Evolutionary conservation across 2,888 invertebrate genomes (phyloP), one percentile per base, ranked within the genome.

Genomic region (Volucella zonaria): DNA sequence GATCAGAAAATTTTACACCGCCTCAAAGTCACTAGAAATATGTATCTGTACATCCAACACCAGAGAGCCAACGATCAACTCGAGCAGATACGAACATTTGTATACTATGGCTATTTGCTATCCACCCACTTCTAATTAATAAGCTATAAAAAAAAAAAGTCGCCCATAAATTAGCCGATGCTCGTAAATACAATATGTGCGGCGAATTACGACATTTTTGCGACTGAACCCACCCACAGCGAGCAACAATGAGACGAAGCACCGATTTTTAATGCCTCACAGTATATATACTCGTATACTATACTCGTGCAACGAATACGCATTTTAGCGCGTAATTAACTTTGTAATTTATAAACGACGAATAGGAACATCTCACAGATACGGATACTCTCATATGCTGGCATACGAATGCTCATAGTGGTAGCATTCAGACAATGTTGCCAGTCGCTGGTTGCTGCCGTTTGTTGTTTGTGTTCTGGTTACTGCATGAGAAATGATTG

Each of bases 291-390:
- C n/a, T n/a, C n/a, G n/a, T n/a, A n/a, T n/a, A n/a, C n/a, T n/a
- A 31, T 31, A 6, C 6, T 6, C 6, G 31, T 31, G 1, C 31
- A 31, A 31, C 31, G 31, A 76, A 76, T 67, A 79, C 71, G 52
- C 66, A 71, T 79, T 83, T 75, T 79, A 75, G 78, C 83, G 83
- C 79, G 71, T 83, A 83, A 83, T 83, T 79, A 75, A 79, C 66
- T 83, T 54, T 70, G 59, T 75, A 79, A 83, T 83, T 83, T 75
- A 83, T 83, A 75, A 79, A 62, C 64, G 70, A 79, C 83, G 79
- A 79, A 79, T 79, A 83, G 66, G 61, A 83, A 54, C 64, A 49
- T 14, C 58, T 68, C 49, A 70, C 66, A 74, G 68, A 58, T 61
- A 47, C 58, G 52, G 52, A 15, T 64, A 66, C 38, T 45, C n/a